Base-by-base conservation (phyloP, 64 coral and sea anemone species). In the Dendronephthya gigantea region DNA sequence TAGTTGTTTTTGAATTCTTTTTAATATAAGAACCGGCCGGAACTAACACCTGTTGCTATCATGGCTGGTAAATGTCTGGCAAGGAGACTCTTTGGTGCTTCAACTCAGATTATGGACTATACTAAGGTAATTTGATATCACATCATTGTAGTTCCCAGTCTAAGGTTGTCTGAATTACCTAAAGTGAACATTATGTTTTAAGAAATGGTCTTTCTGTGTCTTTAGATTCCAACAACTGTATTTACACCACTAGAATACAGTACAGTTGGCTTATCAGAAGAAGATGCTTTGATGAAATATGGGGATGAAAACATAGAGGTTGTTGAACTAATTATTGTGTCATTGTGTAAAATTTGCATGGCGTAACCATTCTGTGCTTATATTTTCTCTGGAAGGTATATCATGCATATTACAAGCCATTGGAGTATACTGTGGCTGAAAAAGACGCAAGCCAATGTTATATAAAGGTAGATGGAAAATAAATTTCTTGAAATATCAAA, bases 331-430 rank as follows among this genome's bases (percentile, higher is more conserved):
- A 4, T 6, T 45, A 45, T 45, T 45, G n/a, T n/a, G n/a, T 45
- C 4, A 45, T 6, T 45, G 4, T 45, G 41, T 6, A 45, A 45
- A 45, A 6, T 45, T 45, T 6, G 11, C 11, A 45, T 4, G 11
- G 4, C 41, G 11, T 45, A 45, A 45, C 11, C 7, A 29, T 79
- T 4, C 37, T 34, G 3, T 31, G 69, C n/a, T 6, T 7, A 13
- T 82, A 1, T 9, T 50, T 43, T 11, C 38, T 4, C 69, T 9
- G 39, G 68, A 49, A 98, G 95, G 90, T 98, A 9, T 98, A 98
- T 62, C 95, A 98, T 50, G 95, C 95, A 22, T 98, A 93, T 82
- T 98, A 98, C 90, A 93, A 91, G 81, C 95, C 95, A 43, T 84
- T 98, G 25, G 95, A 98, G 81, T 98, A 87, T 82, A 98, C 84